Evolutionary conservation across 2,797 vertebrate genomes (phyloP).

Genomic region (Tolypeutes matacus): DNA sequence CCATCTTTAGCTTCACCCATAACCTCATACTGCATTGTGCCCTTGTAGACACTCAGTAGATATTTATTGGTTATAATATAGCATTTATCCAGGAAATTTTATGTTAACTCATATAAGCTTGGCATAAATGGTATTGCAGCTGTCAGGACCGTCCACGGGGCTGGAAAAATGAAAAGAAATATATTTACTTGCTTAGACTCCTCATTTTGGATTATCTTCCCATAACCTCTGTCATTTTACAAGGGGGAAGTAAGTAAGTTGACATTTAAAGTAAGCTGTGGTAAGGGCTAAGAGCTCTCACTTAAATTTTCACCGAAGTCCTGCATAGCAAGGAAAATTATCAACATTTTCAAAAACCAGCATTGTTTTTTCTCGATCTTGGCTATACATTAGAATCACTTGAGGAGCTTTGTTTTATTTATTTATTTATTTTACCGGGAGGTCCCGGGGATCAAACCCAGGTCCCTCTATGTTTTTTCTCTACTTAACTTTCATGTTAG

Average conservation of each 20-base stretch:
- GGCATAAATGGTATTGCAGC: conserved; percentile 70
- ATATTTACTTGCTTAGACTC: conserved; percentile 59
- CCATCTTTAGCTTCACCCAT: fast-evolving
- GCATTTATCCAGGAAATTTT: conserved; percentile 64
- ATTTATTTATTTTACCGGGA: too few species aligned
- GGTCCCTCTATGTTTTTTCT: too few species aligned
- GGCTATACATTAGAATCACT: too few species aligned
- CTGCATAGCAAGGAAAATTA: background rate
- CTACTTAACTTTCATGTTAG: background rate
- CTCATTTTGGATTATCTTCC: conserved; percentile 63
- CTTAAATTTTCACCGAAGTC: fast-evolving
- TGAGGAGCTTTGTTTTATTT: too few species aligned
- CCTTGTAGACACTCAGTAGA: background rate
- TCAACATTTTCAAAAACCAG: background rate
- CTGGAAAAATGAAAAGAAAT: conserved; percentile 66
- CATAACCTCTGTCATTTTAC: conserved; percentile 62
- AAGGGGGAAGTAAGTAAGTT: background rate
- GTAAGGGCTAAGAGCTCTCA: background rate
- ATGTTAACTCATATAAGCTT: conserved; percentile 64
- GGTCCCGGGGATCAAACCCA: too few species aligned
- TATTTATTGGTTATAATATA: conserved; percentile 64
- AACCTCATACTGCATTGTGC: background rate
- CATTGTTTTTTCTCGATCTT: background rate
- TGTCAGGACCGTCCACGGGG: conserved; percentile 65
- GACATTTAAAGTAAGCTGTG: background rate